Evolutionary conservation across 2,888 invertebrate genomes (phyloP).

Genomic region (Desoria tigrina): DNA sequence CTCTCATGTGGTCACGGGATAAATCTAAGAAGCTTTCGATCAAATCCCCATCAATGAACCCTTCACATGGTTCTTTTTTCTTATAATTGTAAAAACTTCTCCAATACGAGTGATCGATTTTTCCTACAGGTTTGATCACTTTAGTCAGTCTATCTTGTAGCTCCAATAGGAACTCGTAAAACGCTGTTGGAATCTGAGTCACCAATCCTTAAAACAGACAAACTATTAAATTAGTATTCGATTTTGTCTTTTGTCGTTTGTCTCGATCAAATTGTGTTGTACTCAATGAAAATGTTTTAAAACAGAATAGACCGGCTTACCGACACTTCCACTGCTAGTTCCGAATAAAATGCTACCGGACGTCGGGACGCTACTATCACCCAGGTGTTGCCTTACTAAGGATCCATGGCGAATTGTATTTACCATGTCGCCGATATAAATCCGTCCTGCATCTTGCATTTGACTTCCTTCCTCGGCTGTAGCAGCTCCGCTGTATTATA

Average conservation of each 20-base stretch:
- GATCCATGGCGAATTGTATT: conserved; percentile 95
- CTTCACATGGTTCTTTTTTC: conserved; percentile 84
- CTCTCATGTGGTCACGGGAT: conserved; percentile 82
- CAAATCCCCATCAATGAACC: conserved; percentile 97
- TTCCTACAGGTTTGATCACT: conserved; percentile 92
- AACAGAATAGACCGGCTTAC: too few species aligned
- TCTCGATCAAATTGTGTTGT: too few species aligned
- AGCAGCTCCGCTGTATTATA: conserved; percentile 75
- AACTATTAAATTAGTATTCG: too few species aligned
- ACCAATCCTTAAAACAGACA: conserved; percentile 80
- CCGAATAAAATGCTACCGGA: conserved; percentile 86
- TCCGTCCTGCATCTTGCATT: conserved; percentile 90
- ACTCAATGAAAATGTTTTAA: too few species aligned
- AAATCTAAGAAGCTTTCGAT: conserved; percentile 96
- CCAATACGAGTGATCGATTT: conserved; percentile 90
- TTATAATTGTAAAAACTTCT: conserved; percentile 85
- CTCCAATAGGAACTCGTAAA: conserved; percentile 82
- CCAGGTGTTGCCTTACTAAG: conserved; percentile 88
- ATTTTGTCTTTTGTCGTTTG: too few species aligned
- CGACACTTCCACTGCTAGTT: conserved; percentile 71
- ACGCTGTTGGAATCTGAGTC: conserved; percentile 83
- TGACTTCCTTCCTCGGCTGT: conserved; percentile 95
- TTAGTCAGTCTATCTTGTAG: conserved; percentile 82
- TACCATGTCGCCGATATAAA: conserved; percentile 95
- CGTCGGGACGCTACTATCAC: conserved; percentile 81